Percentiles rank a stretch among this genome's conserved stretches.
These are phyloP conservation scores for Triplophysa yarkandensis DNA, from an alignment of 2,797 vertebrate genomes.

Conservation along the genomic window DNA sequence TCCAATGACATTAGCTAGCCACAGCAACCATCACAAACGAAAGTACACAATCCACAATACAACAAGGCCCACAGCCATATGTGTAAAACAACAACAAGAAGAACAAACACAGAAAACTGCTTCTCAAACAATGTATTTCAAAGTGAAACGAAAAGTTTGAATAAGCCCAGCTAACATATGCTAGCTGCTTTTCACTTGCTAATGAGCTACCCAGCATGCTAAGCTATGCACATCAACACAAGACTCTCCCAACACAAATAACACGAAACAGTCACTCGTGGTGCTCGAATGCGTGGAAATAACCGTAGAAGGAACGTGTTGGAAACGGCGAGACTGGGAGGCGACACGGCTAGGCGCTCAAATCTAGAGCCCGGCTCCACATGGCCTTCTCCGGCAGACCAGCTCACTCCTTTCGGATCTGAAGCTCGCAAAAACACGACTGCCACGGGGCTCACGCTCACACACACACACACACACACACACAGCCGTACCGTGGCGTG, in stretches of 20 bases:
- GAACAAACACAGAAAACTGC: neutral
- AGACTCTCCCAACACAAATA: neutral
- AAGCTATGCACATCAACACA: slow-evolving; percentile 28
- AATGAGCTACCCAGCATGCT: slow-evolving; percentile 27
- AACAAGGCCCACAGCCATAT: neutral
- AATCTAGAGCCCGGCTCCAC: slow-evolving; percentile 73
- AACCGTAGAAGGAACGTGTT: neutral
- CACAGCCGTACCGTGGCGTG: slow-evolving; percentile 22
- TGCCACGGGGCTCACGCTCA: slow-evolving; percentile 46
- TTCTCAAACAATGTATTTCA: neutral
- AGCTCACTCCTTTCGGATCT: slow-evolving; percentile 53
- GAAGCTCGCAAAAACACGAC: slow-evolving; percentile 34
- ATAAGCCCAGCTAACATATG: slow-evolving; percentile 22
- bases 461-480: slow-evolving; percentile 52
- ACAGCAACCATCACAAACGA: slow-evolving; percentile 1
- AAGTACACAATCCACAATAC: slow-evolving; percentile 20
- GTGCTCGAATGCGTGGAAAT: neutral
- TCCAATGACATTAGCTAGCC: slow-evolving; percentile 45
- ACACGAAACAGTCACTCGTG: neutral
- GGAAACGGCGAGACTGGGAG: slow-evolving; percentile 4
- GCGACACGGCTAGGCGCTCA: slow-evolving; percentile 22
- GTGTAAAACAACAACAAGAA: neutral
- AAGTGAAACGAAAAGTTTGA: neutral
- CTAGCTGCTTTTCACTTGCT: slow-evolving; percentile 35
- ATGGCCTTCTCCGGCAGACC: slow-evolving; percentile 69